Conservation (phyloP, 2,113 vertebrate species). For the Epinephelus cyanopodus region DNA sequence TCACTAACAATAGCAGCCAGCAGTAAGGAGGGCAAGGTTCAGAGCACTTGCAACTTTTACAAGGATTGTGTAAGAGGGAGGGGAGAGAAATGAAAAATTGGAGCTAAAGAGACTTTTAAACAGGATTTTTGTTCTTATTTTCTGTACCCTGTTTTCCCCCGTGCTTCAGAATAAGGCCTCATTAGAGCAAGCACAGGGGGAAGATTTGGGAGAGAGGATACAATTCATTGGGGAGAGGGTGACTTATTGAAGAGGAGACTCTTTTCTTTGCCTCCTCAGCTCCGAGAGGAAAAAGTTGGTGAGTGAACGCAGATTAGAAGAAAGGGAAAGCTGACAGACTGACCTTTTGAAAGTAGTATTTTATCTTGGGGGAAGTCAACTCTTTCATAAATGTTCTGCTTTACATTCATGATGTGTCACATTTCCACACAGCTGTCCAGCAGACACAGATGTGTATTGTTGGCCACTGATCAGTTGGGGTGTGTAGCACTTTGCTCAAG, state of each 20-base stretch:
- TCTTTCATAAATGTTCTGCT: neutral
- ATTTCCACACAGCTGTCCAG: neutral
- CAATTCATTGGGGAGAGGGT: neutral
- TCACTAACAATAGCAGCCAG: neutral
- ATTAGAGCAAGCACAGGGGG: constrained; percentile 5
- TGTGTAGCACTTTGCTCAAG: neutral
- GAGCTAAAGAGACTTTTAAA: constrained; percentile 11
- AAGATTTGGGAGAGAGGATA: neutral
- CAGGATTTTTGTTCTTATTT: neutral
- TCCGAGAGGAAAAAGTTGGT: neutral
- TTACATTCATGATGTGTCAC: neutral
- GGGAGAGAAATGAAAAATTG: neutral
- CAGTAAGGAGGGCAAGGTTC: constrained; percentile 10
- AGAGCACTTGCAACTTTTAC: neutral
- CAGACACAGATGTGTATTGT: neutral
- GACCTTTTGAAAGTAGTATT: constrained; percentile 12
- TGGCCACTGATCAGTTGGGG: neutral
- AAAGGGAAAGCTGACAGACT: neutral
- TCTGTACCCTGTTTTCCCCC: neutral
- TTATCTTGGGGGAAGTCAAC: neutral
- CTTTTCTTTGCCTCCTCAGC: neutral
- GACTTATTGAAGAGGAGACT: neutral
- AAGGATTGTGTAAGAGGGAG: neutral
- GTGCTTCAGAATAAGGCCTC: neutral
- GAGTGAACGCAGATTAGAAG: constrained; percentile 10